These are phyloP conservation scores for Catonia carolina DNA, from an alignment of 2,888 invertebrate genomes.

Conservation along the genomic window DNA sequence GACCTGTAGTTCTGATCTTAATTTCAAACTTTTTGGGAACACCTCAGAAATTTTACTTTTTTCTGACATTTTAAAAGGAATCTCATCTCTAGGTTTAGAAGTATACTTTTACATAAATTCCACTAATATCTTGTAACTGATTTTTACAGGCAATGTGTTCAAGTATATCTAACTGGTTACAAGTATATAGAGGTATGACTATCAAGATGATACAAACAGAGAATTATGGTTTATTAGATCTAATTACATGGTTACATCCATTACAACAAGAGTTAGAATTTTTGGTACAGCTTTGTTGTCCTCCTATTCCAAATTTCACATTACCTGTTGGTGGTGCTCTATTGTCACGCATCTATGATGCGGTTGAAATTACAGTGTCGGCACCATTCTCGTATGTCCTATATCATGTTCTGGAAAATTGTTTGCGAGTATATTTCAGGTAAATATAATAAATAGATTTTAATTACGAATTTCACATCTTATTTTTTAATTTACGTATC, in stretches of 20 bases:
- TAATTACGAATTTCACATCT: not conserved
- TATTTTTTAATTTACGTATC: not conserved
- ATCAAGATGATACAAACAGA: not conserved
- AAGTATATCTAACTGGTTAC: conserved; percentile 14
- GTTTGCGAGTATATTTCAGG: conserved; percentile 20
- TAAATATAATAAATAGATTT: conserved; percentile 6
- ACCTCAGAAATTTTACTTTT: too few species aligned
- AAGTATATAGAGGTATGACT: conserved; percentile 17
- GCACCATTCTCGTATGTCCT: conserved; percentile 6
- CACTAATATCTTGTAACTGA: too few species aligned
- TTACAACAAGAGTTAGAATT: conserved; percentile 17
- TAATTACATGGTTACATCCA: conserved; percentile 13
- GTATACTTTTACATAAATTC: too few species aligned
- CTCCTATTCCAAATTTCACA: not conserved
- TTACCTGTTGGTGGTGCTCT: conserved; percentile 7
- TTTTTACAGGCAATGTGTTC: conserved; percentile 17
- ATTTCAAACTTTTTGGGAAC: too few species aligned
- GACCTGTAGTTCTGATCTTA: too few species aligned
- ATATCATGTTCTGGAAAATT: conserved; percentile 21
- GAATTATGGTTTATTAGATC: conserved; percentile 4
- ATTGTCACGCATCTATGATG: conserved; percentile 16
- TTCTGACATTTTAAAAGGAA: too few species aligned
- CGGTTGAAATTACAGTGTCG: not conserved
- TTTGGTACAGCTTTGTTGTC: conserved; percentile 16
- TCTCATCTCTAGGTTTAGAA: too few species aligned